Base-by-base conservation (phyloP, 2,888 invertebrate species). In the Acanthosoma haemorrhoidale region DNA sequence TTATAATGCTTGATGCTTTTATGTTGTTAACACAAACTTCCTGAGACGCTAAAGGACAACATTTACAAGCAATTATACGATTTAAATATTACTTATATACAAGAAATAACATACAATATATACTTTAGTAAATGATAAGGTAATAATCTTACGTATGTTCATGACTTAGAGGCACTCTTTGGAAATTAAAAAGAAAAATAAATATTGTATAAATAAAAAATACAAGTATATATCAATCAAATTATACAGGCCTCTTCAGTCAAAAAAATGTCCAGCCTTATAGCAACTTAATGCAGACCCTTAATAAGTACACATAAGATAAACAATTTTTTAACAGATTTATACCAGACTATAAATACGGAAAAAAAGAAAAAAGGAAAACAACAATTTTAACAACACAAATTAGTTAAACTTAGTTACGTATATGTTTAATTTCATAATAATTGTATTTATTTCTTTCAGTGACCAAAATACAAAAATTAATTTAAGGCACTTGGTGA, bases 101-200 rank as follows among this genome's bases (percentile, higher is more conserved):
- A 70, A 51, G 36, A 58, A 64, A 64, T 69, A 70, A 64, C 70
- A 69, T 59, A 39, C 58, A 61, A 69, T 43, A 61, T 61, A 60
- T 38, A 43, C 32, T 64, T 43, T 67, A 2, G 34, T 67, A n/a
- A 29, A 34, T 67, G 36, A 67, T 57, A 67, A 57, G 34, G 57
- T 32, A 57, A 32, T 51, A 68, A 59, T 59, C 59, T 57, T 57
- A 68, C 58, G 38, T 68, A 39, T 68, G 29, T 68, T 70, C 61
- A 68, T 72, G 72, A 72, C 72, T 72, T 72, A 72, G 72, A 72
- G 72, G 72, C 72, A 72, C 72, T 72, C 72, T 70, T 72, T 70
- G 72, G 70, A 60, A 61, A 64, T 43, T 41, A 29, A 59, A 43
- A 32, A 51, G 39, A 61, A 61, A 41, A 51, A 51, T 70, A 63